Evolutionary conservation across 2,888 invertebrate genomes (phyloP), one percentile per base, ranked within the genome.

Genomic region (Dolomedes plantarius): DNA sequence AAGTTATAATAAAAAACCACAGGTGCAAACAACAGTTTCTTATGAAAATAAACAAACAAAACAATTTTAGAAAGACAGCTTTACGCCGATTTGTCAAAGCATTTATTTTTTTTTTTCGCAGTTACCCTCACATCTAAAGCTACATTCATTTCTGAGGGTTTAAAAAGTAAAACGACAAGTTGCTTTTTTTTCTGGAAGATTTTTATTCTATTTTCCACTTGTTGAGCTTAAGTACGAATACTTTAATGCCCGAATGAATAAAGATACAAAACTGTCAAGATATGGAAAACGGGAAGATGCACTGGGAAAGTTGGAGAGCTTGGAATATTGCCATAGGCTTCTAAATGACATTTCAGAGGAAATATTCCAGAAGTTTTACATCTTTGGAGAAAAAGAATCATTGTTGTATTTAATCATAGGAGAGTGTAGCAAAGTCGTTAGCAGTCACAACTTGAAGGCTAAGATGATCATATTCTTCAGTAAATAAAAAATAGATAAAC

Each of bases 241-340:
- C 74, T 73, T 74, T 50, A 68, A 73, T 74, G 73, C 73, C 67
- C 56, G 28, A 50, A 31, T 74, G 80, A 46, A 73, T 73, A 81
- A 73, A 81, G 67, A 81, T 74, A 74, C 80, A 50, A 72, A 81
- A 74, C 79, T 81, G 67, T 81, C 73, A 81, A 81, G 72, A 65
- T 46, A 28, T 50, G 65, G 71, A 32, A 74, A 81, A 74, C 39
- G 65, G 46, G 50, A 73, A 68, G 56, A 36, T 39, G 32, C 31
- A 32, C 56, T 56, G 74, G 27, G 67, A 81, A 46, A 67, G 50
- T 46, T 67, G 31, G 56, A 36, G 74, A 29, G n/a, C 50, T 81
- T 81, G 80, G 80, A 81, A 74, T 32, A 32, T 56, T 81, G 73
- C 80, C 80, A 81, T 16, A 46, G 46, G 46, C 46, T 46, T 46